These are phyloP conservation scores for Apogon talboti DNA, from an alignment of 2,797 vertebrate species.

Conservation along the genomic window DNA sequence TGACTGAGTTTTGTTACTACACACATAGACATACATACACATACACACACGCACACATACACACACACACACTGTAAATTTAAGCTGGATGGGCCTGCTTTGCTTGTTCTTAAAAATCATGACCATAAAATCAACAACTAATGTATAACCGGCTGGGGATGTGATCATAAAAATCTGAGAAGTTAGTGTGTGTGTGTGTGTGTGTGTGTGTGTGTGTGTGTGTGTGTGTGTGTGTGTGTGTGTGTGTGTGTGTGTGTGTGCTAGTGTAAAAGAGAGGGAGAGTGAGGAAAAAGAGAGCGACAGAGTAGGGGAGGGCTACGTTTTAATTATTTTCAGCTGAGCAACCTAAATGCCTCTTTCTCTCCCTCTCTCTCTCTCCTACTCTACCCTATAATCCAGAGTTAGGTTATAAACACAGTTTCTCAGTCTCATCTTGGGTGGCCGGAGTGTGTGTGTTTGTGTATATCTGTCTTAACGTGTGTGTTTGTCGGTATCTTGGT, in stretches of 20 bases:
- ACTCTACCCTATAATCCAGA: slow-evolving; percentile 82
- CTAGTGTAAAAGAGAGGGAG: background rate
- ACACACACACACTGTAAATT: slow-evolving; percentile 27
- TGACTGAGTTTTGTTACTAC: background rate
- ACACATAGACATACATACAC: too few species aligned
- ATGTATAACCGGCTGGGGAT: slow-evolving; percentile 65
- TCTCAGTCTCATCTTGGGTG: slow-evolving; percentile 78
- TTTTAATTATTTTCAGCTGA: slow-evolving; percentile 82
- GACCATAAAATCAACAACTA: slow-evolving; percentile 68
- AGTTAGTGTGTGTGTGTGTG: slow-evolving; percentile 28
- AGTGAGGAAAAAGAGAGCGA: slow-evolving; percentile 19
- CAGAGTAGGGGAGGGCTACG: slow-evolving; percentile 39
- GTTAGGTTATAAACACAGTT: slow-evolving; percentile 81
- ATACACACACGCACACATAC: slow-evolving; percentile 6
- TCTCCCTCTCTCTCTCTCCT: slow-evolving; percentile 22
- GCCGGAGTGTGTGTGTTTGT: slow-evolving; percentile 62
- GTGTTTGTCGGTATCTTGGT: slow-evolving; percentile 35
- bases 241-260: background rate
- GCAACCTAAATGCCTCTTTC: slow-evolving; percentile 56
- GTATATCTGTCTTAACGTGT: slow-evolving; percentile 41
- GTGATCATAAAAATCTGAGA: slow-evolving; percentile 66
- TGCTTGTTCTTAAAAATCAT: slow-evolving; percentile 41
- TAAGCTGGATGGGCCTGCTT: slow-evolving; percentile 69
- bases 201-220: slow-evolving; percentile 2
- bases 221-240: slow-evolving; percentile 3